Percentiles rank a stretch among this genome's conserved stretches.
Conservation (phyloP, 2,113 vertebrate species). For the Indicator indicator region DNA sequence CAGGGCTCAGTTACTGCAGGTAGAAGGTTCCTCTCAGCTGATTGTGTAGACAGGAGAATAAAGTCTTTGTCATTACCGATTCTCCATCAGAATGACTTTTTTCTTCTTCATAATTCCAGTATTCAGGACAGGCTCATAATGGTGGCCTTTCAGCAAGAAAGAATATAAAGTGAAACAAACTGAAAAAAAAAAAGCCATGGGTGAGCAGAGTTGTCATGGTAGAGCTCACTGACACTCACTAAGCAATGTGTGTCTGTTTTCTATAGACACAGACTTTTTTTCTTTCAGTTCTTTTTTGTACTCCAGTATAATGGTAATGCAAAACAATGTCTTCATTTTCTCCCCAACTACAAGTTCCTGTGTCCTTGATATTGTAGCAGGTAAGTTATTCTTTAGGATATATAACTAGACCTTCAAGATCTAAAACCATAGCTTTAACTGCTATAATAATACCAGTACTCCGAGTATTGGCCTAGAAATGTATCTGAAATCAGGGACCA, state of each 20-base stretch:
- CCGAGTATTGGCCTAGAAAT: not conserved
- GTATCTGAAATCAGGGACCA: not conserved
- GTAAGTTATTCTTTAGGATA: not conserved
- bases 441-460: not conserved
- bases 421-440: not conserved
- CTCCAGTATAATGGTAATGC: not conserved
- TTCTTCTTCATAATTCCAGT: constrained; percentile 53
- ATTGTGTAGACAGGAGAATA: constrained; percentile 75
- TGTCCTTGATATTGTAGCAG: not conserved
- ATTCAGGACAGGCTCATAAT: constrained; percentile 50
- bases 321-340: not conserved
- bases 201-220: not conserved
- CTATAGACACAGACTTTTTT: not conserved
- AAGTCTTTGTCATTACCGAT: constrained; percentile 76
- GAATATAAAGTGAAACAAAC: not conserved
- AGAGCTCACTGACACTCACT: not conserved
- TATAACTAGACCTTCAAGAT: not conserved
- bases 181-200: not conserved
- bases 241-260: fast-evolving
- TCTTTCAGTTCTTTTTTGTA: not conserved
- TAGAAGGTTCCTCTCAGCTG: constrained; percentile 70
- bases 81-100: constrained; percentile 57
- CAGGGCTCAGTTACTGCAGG: constrained; percentile 78
- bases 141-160: constrained; percentile 18
- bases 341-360: not conserved